phyloP scores from a whole-genome alignment of 2,888 invertebrate genomes.

The Apoderus coryli region DNA sequence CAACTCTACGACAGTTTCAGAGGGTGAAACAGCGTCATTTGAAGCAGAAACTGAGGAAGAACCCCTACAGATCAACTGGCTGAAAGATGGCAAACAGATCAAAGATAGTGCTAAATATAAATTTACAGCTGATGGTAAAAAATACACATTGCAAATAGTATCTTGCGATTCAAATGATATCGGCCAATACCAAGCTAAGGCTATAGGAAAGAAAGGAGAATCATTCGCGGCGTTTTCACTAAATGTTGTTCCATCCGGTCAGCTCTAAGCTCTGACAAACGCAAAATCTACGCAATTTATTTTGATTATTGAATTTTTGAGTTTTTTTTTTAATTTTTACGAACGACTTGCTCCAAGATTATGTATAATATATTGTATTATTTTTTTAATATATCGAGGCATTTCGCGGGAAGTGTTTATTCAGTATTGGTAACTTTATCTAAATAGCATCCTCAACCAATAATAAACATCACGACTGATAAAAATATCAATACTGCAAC shows the following conservation, averaged over 20 bases:
- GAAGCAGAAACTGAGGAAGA: constrained; percentile 64
- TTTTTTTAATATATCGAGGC: too few species aligned
- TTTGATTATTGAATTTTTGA: too few species aligned
- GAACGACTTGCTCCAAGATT: constrained; percentile 32
- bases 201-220: constrained; percentile 75
- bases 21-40: constrained; percentile 68
- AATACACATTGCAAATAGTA: constrained; percentile 64
- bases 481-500: too few species aligned
- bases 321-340: too few species aligned
- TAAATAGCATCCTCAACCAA: not conserved
- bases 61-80: constrained; percentile 62
- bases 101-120: constrained; percentile 68
- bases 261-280: constrained; percentile 28
- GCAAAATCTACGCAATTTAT: not conserved
- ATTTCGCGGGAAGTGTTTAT: too few species aligned
- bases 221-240: constrained; percentile 73
- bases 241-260: constrained; percentile 50
- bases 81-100: constrained; percentile 83
- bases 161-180: constrained; percentile 62
- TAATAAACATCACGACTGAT: too few species aligned
- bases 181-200: constrained; percentile 78
- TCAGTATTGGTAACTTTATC: too few species aligned
- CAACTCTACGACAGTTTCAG: constrained; percentile 66
- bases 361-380: constrained; percentile 26
- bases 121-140: constrained; percentile 71